A percentile compares a stretch with the other conserved stretches of the same genome.
phyloP scores from a whole-genome alignment of 2,113 vertebrate species.

The Garra rufa region DNA sequence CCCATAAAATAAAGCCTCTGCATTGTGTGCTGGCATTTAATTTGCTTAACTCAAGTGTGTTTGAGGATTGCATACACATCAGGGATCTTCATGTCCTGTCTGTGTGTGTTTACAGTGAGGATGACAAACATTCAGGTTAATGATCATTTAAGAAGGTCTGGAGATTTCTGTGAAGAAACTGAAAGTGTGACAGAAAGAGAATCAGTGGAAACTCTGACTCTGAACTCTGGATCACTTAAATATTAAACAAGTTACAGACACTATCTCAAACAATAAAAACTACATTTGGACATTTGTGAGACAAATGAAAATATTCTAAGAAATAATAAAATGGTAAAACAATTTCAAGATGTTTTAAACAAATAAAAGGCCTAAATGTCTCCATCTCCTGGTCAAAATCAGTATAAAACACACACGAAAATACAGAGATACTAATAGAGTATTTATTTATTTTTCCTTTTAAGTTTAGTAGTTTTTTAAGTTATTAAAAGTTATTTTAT shows the following conservation, averaged over 20 bases:
- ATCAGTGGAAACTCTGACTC: neutral
- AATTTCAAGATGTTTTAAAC: neutral
- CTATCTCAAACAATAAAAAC: neutral
- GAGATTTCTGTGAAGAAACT: slow-evolving; percentile 5
- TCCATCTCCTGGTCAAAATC: neutral
- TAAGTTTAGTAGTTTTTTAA: too few relatives aligned
- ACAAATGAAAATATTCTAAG: neutral
- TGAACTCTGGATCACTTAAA: neutral
- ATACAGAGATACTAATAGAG: too few relatives aligned
- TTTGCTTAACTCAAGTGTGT: neutral
- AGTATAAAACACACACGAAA: too few relatives aligned
- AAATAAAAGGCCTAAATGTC: neutral
- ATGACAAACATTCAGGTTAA: neutral
- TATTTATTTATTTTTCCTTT: too few relatives aligned
- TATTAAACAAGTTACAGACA: neutral
- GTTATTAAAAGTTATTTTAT: too few relatives aligned
- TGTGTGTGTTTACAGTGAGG: neutral
- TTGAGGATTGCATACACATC: neutral
- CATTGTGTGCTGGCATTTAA: neutral
- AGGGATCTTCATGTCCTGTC: neutral
- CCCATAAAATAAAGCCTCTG: neutral
- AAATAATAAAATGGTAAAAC: neutral
- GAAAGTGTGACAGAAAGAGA: neutral
- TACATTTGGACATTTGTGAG: neutral
- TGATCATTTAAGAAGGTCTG: neutral